phyloP scores from a whole-genome alignment of 2,797 vertebrate genomes.

The Cossypha dichroa region DNA sequence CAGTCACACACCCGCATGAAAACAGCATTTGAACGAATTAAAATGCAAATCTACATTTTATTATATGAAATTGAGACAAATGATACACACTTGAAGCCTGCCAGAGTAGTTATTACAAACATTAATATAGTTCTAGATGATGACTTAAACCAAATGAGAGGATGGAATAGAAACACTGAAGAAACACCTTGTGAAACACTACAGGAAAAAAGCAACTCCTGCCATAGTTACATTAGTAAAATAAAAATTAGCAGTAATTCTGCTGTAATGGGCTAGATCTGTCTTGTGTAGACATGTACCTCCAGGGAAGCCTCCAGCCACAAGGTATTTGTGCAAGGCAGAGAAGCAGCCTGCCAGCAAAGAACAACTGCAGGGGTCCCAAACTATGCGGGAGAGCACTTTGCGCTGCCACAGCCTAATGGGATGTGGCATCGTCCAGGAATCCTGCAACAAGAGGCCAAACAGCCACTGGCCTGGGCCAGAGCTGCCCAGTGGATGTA shows the following conservation, averaged over 20 bases:
- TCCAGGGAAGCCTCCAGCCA: not conserved
- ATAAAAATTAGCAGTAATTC: not conserved
- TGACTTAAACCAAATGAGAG: not conserved
- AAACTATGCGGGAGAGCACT: not conserved
- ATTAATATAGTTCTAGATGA: constrained; percentile 21
- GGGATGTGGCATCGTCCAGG: not conserved
- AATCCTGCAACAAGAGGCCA: not conserved
- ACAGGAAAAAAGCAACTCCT: not conserved
- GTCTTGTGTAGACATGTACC: not conserved
- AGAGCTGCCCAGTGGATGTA: not conserved
- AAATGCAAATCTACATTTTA: constrained; percentile 53
- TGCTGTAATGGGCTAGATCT: not conserved
- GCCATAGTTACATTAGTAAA: not conserved
- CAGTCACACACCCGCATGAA: not conserved
- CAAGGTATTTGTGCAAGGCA: not conserved
- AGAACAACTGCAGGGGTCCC: not conserved
- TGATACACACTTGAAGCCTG: not conserved
- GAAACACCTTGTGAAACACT: not conserved
- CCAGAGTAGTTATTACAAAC: constrained; percentile 24
- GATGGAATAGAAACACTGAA: not conserved
- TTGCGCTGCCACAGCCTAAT: not conserved
- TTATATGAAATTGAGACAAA: constrained; percentile 45
- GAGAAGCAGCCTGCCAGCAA: not conserved
- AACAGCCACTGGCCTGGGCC: not conserved
- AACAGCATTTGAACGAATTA: constrained; percentile 32